Evolutionary conservation across 2,113 vertebrate species (phyloP), one percentile per base, ranked within the genome.

Genomic region (Paedocypris sp.): DNA sequence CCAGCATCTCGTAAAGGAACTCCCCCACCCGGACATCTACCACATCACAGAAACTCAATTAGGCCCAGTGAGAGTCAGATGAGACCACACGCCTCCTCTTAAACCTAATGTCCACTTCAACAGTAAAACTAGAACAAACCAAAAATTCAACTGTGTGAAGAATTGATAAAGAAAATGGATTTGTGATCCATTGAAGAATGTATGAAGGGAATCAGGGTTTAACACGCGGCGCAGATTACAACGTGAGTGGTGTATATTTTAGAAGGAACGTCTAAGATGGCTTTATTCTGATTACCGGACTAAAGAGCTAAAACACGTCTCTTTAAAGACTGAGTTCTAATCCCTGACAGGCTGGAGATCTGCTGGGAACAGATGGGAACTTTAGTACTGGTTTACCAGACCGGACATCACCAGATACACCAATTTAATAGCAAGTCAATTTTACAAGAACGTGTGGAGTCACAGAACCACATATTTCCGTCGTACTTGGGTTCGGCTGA

Each of bases 401-500:
- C n/a, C n/a, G n/a, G n/a, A n/a, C n/a, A n/a, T n/a, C n/a, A n/a
- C n/a, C n/a, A n/a, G n/a, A n/a, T n/a, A n/a, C n/a, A n/a, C n/a
- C n/a, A n/a, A n/a, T n/a, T n/a, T n/a, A n/a, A n/a, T n/a, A n/a
- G n/a, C n/a, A n/a, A n/a, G n/a, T n/a, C n/a, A n/a, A n/a, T n/a
- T n/a, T n/a, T n/a, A n/a, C n/a, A n/a, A n/a, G n/a, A n/a, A n/a
- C n/a, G n/a, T n/a, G n/a, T n/a, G n/a, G n/a, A n/a, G n/a, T n/a
- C n/a, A n/a, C n/a, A n/a, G n/a, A n/a, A n/a, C n/a, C n/a, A n/a
- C n/a, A n/a, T n/a, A n/a, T n/a, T n/a, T 31, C 43, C 25, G 4
- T 60, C 90, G 87, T 90, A 98, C 95, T 99, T 74, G 94, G 96
- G 78, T 99, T 99, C 70, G 96, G 96, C 71, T 99, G 94, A 50